A percentile compares a stretch with the other conserved stretches of the same genome.
Evolutionary conservation across 64 coral and sea anemone species (phyloP).

Genomic region (Montipora cactus): DNA sequence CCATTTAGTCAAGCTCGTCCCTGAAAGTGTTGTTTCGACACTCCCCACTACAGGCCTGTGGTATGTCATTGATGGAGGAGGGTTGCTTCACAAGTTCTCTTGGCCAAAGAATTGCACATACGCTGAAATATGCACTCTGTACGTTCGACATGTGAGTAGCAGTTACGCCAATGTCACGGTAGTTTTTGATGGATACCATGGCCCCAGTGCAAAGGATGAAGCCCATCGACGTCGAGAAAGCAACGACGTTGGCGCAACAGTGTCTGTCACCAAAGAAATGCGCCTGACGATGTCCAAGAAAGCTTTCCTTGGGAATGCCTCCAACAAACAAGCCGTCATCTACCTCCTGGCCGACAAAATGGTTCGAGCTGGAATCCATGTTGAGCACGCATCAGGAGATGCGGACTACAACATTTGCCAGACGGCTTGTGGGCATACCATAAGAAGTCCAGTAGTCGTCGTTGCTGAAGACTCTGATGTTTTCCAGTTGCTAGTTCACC

Average conservation of each 20-base stretch:
- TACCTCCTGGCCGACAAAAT: conserved; percentile 26
- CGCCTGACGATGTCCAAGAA: too few relatives aligned
- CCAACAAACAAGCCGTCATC: conserved; percentile 45
- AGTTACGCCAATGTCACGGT: conserved; percentile 36
- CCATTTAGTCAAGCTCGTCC: conserved; percentile 11
- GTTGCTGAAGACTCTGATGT: conserved; percentile 16
- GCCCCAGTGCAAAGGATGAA: conserved; percentile 59
- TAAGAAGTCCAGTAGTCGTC: not conserved
- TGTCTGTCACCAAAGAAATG: too few relatives aligned
- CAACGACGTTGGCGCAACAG: too few relatives aligned
- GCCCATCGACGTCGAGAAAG: conserved; percentile 33
- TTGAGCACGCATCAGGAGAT: too few relatives aligned
- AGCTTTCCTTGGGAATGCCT: conserved; percentile 25
- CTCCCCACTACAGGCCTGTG: not conserved
- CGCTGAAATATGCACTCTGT: conserved; percentile 45
- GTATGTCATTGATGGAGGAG: too few relatives aligned
- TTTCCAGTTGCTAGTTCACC: conserved; percentile 6
- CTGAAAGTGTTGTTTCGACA: not conserved
- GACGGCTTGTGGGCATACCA: too few relatives aligned
- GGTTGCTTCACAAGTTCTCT: conserved; percentile 27
- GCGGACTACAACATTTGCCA: too few relatives aligned
- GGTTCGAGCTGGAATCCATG: not conserved
- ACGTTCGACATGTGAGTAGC: not conserved
- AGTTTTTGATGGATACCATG: too few relatives aligned
- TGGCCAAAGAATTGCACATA: conserved; percentile 40